These are phyloP conservation scores for Melanogrammus aeglefinus DNA, from an alignment of 2,797 vertebrate genomes.

Conservation along the genomic window DNA sequence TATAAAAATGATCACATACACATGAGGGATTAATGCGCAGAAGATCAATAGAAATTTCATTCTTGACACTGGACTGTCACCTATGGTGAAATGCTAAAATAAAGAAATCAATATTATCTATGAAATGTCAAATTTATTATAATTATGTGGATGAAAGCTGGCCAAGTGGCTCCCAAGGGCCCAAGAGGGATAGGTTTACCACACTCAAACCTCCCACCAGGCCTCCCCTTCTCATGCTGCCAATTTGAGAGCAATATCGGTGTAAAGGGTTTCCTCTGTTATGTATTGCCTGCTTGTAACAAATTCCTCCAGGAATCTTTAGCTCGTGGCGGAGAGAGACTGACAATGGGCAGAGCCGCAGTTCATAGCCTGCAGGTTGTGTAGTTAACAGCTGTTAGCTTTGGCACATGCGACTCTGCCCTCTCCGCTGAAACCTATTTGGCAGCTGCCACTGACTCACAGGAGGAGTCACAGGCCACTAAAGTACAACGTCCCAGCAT, in stretches of 20 bases:
- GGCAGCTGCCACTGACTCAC: conserved; percentile 68
- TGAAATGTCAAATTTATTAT: conserved; percentile 99
- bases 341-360: conserved; percentile 81
- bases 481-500: conserved; percentile 54
- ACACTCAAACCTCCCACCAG: conserved; percentile 96
- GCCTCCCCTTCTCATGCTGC: conserved; percentile 93
- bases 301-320: conserved; percentile 98
- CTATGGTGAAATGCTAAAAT: conserved; percentile 99
- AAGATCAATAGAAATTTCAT: conserved; percentile 99
- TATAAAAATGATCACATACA: conserved; percentile 99
- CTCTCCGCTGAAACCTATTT: conserved; percentile 71
- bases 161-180: conserved; percentile 99
- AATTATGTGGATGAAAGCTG: conserved; percentile 99
- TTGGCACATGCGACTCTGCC: conserved; percentile 70
- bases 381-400: conserved; percentile 83
- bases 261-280: conserved; percentile 91
- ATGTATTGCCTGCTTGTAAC: conserved; percentile 90
- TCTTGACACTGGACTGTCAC: conserved; percentile 99
- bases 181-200: conserved; percentile 98
- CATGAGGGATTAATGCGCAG: conserved; percentile 99
- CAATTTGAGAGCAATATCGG: conserved; percentile 99
- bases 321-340: conserved; percentile 76
- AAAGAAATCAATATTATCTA: conserved; percentile 99
- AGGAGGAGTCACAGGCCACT: conserved; percentile 64
- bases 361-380: conserved; percentile 75